phyloP scores from a whole-genome alignment of 1,140 invertebrate genomes.

The Musca vetustissima region DNA sequence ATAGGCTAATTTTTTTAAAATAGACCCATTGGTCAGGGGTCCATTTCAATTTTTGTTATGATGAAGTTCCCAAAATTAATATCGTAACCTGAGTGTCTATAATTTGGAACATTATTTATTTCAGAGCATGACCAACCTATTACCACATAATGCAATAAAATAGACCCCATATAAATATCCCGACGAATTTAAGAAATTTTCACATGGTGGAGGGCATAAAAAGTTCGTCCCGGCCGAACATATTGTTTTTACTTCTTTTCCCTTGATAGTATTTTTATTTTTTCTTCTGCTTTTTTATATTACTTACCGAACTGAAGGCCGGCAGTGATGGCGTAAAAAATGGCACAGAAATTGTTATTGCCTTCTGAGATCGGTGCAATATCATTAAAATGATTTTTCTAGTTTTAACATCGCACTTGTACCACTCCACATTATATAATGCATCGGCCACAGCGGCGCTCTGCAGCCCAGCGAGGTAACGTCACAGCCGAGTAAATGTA shows the following conservation, averaged over 20 bases:
- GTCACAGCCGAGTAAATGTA: background rate
- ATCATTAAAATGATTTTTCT: conserved; percentile 55
- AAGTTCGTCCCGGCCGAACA: too few species aligned
- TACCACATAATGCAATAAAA: too few species aligned
- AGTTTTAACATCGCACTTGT: conserved; percentile 52
- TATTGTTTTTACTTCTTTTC: background rate
- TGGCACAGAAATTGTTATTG: conserved; percentile 50
- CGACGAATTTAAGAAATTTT: too few species aligned
- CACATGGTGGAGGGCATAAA: too few species aligned
- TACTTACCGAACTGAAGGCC: conserved; percentile 45
- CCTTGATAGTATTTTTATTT: background rate
- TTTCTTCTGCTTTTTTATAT: background rate
- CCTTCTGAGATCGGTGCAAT: conserved; percentile 46
- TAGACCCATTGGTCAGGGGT: too few species aligned
- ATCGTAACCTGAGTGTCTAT: too few species aligned
- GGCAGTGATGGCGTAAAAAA: conserved; percentile 52
- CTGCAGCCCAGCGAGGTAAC: conserved; percentile 27
- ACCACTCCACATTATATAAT: conserved; percentile 51
- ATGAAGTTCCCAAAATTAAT: too few species aligned
- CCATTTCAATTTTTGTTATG: too few species aligned
- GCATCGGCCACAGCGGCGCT: conserved; percentile 43
- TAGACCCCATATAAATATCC: too few species aligned
- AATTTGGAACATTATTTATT: too few species aligned
- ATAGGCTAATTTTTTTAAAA: too few species aligned
- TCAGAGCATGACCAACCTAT: too few species aligned